Evolutionary conservation across 2,888 invertebrate species (phyloP).

Genomic region (Eugnorisma glareosa): DNA sequence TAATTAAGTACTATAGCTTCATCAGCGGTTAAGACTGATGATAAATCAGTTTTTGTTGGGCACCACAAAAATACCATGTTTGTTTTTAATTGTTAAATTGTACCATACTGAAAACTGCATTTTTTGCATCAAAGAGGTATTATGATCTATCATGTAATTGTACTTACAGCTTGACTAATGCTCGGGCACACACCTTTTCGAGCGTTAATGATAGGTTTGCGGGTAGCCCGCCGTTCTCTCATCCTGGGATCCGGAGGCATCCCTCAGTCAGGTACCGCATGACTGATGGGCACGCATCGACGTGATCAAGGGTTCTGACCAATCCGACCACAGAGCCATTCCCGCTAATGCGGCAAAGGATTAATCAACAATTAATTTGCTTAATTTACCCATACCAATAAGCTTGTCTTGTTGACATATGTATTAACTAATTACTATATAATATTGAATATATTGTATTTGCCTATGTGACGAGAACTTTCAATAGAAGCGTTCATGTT

Average conservation of each 20-base stretch:
- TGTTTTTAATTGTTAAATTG: not conserved
- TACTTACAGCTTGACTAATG: conserved; percentile 10
- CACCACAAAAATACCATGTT: not conserved
- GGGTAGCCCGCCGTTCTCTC: conserved; percentile 48
- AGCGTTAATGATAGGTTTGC: conserved; percentile 24
- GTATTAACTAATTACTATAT: conserved; percentile 57
- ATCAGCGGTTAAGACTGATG: conserved; percentile 27
- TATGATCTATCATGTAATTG: conserved; percentile 15
- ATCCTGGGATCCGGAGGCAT: conserved; percentile 22
- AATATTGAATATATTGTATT: conserved; percentile 37
- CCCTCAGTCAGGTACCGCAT: conserved; percentile 69
- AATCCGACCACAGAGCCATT: conserved; percentile 61
- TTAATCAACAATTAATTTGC: conserved; percentile 76
- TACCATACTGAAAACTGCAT: not conserved
- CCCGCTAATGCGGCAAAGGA: conserved; percentile 67
- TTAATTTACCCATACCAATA: conserved; percentile 62
- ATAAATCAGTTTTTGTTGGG: not conserved
- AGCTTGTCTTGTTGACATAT: conserved; percentile 49
- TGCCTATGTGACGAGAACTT: conserved; percentile 1
- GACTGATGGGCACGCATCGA: conserved; percentile 73
- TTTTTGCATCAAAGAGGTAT: not conserved
- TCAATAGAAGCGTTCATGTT: conserved; percentile 3
- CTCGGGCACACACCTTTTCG: conserved; percentile 13
- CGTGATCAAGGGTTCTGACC: conserved; percentile 74
- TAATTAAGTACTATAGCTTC: conserved; percentile 47